Conservation (phyloP, 2,113 vertebrate genomes). For the Hucho hucho region DNA sequence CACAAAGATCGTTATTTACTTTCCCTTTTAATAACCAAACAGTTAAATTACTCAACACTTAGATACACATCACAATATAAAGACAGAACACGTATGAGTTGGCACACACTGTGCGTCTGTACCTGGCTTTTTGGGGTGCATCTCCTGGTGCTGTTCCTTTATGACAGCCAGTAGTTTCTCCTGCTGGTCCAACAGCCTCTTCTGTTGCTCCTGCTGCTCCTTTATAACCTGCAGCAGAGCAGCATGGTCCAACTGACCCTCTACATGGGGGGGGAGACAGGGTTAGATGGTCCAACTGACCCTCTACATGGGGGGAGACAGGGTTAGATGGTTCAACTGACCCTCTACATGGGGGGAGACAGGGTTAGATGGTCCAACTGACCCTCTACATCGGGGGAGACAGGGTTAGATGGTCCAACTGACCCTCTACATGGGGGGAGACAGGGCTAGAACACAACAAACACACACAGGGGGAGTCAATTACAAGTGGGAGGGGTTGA, state of each 20-base stretch:
- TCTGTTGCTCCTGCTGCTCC: conserved; percentile 94
- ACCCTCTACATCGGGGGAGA: conserved; percentile 74
- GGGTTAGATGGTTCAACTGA: conserved; percentile 52
- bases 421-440: conserved; percentile 75
- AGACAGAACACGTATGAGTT: not conserved
- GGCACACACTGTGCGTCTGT: not conserved
- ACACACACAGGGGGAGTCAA: not conserved
- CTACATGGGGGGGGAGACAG: conserved; percentile 63
- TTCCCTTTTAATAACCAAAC: not conserved
- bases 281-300: conserved; percentile 63
- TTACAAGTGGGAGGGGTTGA: not conserved
- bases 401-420: conserved; percentile 78
- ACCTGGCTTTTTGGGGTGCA: conserved; percentile 82
- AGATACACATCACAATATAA: not conserved
- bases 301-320: conserved; percentile 71
- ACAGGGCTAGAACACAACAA: not conserved
- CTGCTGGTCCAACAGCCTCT: conserved; percentile 94
- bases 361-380: conserved; percentile 51
- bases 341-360: conserved; percentile 74
- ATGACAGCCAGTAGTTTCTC: conserved; percentile 92
- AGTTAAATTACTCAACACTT: too few species aligned
- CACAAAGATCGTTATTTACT: not conserved
- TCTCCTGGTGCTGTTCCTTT: conserved; percentile 96
- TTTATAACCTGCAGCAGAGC: conserved; percentile 92
- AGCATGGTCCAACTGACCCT: conserved; percentile 86